Conservation (phyloP, 2,113 vertebrate genomes). For the Brachypodius melanocephalos region DNA sequence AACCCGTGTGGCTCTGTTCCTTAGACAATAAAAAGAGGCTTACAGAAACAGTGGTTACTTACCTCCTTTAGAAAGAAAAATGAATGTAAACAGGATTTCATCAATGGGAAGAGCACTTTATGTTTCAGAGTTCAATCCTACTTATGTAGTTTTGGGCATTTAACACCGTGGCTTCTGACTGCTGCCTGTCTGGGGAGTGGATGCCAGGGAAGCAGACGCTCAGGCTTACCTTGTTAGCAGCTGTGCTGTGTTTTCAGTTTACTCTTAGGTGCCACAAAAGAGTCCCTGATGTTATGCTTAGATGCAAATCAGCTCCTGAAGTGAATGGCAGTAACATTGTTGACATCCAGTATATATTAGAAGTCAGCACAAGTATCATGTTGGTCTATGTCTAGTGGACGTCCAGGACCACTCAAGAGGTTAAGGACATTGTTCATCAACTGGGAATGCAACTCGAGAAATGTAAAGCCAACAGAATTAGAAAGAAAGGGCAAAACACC, state of each 20-base stretch:
- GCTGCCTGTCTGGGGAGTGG: neutral
- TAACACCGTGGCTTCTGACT: neutral
- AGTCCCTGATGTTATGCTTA: neutral
- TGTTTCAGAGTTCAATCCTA: neutral
- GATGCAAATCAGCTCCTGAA: conserved; percentile 44
- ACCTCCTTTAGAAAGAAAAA: neutral
- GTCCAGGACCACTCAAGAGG: conserved; percentile 44
- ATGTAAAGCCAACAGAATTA: conserved; percentile 32
- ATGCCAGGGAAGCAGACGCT: neutral
- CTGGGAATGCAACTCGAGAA: conserved; percentile 35
- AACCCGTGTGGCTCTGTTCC: neutral
- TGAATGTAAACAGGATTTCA: neutral
- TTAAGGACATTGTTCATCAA: conserved; percentile 57
- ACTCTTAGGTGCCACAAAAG: neutral
- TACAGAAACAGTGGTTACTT: neutral
- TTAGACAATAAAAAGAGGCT: neutral
- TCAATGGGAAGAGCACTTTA: neutral
- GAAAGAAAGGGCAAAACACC: conserved; percentile 57
- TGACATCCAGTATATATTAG: conserved; percentile 16
- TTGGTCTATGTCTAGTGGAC: conserved; percentile 35
- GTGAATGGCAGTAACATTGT: conserved; percentile 6
- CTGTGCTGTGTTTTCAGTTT: neutral
- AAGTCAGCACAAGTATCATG: conserved; percentile 17
- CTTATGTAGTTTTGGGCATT: neutral
- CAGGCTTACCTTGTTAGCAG: neutral